phyloP scores from a whole-genome alignment of 2,113 vertebrate genomes.

The Trichechus manatus region DNA sequence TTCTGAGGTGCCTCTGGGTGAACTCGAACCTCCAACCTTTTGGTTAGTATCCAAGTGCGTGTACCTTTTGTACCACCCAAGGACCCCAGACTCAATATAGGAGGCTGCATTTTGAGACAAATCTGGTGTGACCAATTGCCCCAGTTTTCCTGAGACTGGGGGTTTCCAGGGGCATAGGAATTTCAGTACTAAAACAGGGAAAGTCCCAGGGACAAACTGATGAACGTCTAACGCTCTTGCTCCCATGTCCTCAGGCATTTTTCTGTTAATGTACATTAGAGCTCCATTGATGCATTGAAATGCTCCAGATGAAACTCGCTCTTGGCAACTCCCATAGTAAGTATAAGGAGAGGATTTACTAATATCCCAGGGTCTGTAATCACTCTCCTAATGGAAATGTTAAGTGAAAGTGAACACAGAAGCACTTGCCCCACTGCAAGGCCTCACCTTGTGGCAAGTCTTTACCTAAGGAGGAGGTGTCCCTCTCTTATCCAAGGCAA shows the following conservation, averaged over 20 bases:
- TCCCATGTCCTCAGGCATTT: background rate
- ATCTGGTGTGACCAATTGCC: background rate
- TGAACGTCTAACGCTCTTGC: background rate
- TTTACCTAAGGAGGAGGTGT: background rate
- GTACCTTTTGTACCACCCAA: background rate
- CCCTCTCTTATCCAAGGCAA: background rate
- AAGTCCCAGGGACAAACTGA: background rate
- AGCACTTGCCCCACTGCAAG: too few species aligned
- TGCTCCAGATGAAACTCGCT: background rate
- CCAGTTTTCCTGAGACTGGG: background rate
- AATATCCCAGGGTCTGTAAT: background rate
- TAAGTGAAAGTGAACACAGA: background rate
- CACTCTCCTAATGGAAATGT: background rate
- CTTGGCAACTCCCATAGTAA: background rate
- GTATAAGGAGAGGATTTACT: background rate
- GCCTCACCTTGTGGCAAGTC: background rate
- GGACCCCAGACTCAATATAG: background rate
- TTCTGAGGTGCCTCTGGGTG: background rate
- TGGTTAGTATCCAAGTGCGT: background rate
- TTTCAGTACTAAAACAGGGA: background rate
- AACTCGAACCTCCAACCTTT: background rate
- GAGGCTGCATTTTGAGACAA: background rate
- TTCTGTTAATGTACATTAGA: background rate
- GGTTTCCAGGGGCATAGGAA: background rate
- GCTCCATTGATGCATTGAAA: background rate